These are phyloP conservation scores for Colaptes auratus DNA, from an alignment of 2,113 vertebrate genomes.

Conservation along the genomic window DNA sequence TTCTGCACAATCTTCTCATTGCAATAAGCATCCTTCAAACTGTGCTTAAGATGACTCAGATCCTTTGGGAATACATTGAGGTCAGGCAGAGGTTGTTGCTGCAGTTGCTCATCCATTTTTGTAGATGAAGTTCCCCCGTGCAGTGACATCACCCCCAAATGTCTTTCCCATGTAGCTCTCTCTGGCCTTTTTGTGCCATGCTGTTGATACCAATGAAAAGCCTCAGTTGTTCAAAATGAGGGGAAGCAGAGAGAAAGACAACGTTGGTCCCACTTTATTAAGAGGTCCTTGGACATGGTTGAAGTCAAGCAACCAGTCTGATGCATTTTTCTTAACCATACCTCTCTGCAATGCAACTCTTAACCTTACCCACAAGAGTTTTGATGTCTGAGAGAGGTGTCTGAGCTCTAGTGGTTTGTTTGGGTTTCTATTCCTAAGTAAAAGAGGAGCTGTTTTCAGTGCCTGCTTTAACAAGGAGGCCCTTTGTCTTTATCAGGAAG, in stretches of 20 bases:
- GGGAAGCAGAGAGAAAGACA: neutral
- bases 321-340: neutral
- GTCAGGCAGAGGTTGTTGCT: neutral
- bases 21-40: neutral
- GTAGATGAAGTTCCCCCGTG: neutral
- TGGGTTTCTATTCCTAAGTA: neutral
- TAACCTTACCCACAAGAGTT: neutral
- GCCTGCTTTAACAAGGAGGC: neutral
- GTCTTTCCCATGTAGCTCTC: neutral
- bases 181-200: neutral
- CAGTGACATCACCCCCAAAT: neutral
- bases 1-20: neutral
- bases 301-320: neutral
- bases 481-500: no score
- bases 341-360: neutral
- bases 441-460: neutral
- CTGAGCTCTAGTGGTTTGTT: neutral
- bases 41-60: neutral
- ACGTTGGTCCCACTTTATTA: neutral
- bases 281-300: neutral
- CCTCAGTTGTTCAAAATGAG: neutral
- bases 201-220: neutral
- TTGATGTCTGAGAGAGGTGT: neutral
- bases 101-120: neutral
- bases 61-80: neutral